phyloP scores from a whole-genome alignment of 2,797 vertebrate genomes.

The Coilia nasus region DNA sequence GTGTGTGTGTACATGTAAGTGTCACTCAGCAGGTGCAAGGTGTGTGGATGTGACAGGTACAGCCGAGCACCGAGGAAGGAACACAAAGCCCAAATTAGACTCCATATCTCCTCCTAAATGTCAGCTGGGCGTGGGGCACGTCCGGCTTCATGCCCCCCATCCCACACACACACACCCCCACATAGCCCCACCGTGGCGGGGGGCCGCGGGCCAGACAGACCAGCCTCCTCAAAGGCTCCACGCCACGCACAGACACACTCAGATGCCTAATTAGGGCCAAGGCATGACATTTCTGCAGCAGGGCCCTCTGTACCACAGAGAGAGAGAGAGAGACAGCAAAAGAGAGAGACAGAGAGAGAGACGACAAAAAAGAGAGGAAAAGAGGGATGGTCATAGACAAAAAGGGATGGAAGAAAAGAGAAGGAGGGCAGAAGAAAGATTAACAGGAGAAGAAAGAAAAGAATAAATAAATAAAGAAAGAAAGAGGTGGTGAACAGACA shows the following conservation, averaged over 20 bases:
- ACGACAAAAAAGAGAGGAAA: not conserved
- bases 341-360: slow-evolving; percentile 15
- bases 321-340: not conserved
- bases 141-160: not conserved
- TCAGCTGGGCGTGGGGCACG: slow-evolving; percentile 51
- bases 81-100: slow-evolving; percentile 64
- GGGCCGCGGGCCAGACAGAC: slow-evolving; percentile 23
- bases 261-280: slow-evolving; percentile 83
- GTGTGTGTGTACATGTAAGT: slow-evolving; percentile 29
- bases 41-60: slow-evolving; percentile 36
- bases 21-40: slow-evolving; percentile 35
- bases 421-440: too few species aligned
- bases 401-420: not conserved
- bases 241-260: slow-evolving; percentile 55
- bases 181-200: not conserved
- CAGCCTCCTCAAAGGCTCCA: slow-evolving; percentile 57
- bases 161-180: slow-evolving; percentile 17
- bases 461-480: not conserved
- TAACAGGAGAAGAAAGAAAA: too few species aligned
- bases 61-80: slow-evolving; percentile 58
- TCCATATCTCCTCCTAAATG: slow-evolving; percentile 69
- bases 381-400: slow-evolving; percentile 1
- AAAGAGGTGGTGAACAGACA: not conserved
- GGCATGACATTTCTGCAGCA: slow-evolving; percentile 86
- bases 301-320: slow-evolving; percentile 70